A percentile compares a stretch with the other conserved stretches of the same genome.
Evolutionary conservation across 2,888 invertebrate genomes (phyloP).

Genomic region (Sclerodermus sp.): DNA sequence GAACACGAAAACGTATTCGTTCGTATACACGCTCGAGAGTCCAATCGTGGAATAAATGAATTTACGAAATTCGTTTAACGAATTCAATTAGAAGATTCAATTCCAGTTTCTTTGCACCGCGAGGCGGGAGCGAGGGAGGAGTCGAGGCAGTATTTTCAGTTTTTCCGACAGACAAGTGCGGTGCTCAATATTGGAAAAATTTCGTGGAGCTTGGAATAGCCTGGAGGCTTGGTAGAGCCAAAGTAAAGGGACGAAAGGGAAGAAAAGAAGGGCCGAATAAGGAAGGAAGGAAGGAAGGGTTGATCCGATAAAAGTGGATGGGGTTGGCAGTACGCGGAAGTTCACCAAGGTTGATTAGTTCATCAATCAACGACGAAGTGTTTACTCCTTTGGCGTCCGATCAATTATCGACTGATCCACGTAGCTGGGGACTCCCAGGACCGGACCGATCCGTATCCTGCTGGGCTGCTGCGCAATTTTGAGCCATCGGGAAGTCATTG

Average conservation of each 20-base stretch:
- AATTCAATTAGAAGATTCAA: too few relatives aligned
- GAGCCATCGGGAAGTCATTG: slow-evolving; percentile 37
- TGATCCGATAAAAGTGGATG: slow-evolving; percentile 11
- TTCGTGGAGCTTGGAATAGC: too few relatives aligned
- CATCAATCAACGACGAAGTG: slow-evolving; percentile 53
- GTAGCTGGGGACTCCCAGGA: slow-evolving; percentile 11
- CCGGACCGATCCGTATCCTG: too few relatives aligned
- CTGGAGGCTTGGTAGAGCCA: background rate
- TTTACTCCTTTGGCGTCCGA: slow-evolving; percentile 49
- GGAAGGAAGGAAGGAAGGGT: slow-evolving; percentile 4
- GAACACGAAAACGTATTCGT: too few relatives aligned
- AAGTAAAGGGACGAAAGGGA: background rate
- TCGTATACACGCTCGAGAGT: too few relatives aligned
- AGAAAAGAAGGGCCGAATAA: background rate
- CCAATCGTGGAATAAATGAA: too few relatives aligned
- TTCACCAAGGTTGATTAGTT: slow-evolving; percentile 43
- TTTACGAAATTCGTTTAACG: too few relatives aligned
- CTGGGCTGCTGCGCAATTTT: slow-evolving; percentile 38
- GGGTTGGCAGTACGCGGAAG: background rate
- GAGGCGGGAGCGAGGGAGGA: too few relatives aligned
- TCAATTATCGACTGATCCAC: slow-evolving; percentile 50
- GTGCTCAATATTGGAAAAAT: too few relatives aligned
- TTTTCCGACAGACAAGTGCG: too few relatives aligned
- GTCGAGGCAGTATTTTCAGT: too few relatives aligned
- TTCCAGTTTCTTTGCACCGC: too few relatives aligned